Evolutionary conservation across 2,113 vertebrate species (phyloP).

Genomic region (human (Homo sapiens)): GRCh38 chr14:61469501-61470000

Average conservation of each 20-base stretch:
- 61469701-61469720: background rate
- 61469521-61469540: background rate
- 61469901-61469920: too few relatives aligned
- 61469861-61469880: background rate
- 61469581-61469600: background rate
- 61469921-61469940: background rate
- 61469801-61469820: background rate
- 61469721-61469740: background rate
- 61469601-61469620: background rate
- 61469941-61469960: background rate
- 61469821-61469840: background rate
- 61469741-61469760: background rate
- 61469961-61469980: background rate
- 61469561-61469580: background rate
- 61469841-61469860: background rate
- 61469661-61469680: background rate
- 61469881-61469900: background rate
- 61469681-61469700: background rate
- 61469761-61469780: background rate
- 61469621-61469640: background rate
- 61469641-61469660: background rate
- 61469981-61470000: too few relatives aligned
- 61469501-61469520: background rate
- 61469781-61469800: background rate
- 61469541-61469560: background rate